Evolutionary conservation across 1,140 invertebrate genomes (phyloP).

Genomic region (Tachypleus tridentatus): DNA sequence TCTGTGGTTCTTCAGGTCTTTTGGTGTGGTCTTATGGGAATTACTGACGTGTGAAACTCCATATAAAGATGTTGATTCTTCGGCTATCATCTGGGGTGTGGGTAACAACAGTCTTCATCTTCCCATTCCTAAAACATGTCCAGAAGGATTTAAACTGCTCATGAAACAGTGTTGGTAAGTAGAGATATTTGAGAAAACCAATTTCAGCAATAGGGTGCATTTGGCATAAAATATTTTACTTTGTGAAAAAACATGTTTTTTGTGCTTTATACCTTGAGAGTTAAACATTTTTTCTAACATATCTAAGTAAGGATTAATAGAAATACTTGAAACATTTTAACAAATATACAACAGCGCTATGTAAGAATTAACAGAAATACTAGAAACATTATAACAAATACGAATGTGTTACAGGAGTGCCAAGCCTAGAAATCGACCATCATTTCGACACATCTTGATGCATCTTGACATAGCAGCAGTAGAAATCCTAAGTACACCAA

Average conservation of each 20-base stretch:
- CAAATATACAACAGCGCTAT: too few relatives aligned
- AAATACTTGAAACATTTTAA: too few relatives aligned
- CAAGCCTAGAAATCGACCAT: conserved; percentile 82
- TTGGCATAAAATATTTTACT: too few relatives aligned
- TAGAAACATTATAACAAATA: too few relatives aligned
- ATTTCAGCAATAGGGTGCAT: too few relatives aligned
- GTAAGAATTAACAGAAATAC: too few relatives aligned
- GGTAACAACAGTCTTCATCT: conserved; percentile 82
- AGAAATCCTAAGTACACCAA: conserved; percentile 54
- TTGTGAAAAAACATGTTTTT: too few relatives aligned
- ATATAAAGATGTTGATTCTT: conserved; percentile 92
- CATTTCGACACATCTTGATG: conserved; percentile 81
- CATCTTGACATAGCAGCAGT: conserved; percentile 74
- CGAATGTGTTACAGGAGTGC: conserved; percentile 43
- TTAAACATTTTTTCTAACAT: too few relatives aligned
- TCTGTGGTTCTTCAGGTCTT: conserved; percentile 47
- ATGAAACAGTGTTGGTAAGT: conserved; percentile 73
- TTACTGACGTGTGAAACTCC: conserved; percentile 88
- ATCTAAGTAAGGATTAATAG: too few relatives aligned
- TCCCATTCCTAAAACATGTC: conserved; percentile 79
- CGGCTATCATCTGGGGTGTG: conserved; percentile 95
- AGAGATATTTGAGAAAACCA: background rate
- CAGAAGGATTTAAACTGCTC: conserved; percentile 59
- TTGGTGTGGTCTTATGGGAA: conserved; percentile 95
- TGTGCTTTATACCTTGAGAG: too few relatives aligned